A percentile compares a stretch with the other conserved stretches of the same genome.
phyloP scores from a whole-genome alignment of 2,797 vertebrate species.

The Anomalospiza imberbis region DNA sequence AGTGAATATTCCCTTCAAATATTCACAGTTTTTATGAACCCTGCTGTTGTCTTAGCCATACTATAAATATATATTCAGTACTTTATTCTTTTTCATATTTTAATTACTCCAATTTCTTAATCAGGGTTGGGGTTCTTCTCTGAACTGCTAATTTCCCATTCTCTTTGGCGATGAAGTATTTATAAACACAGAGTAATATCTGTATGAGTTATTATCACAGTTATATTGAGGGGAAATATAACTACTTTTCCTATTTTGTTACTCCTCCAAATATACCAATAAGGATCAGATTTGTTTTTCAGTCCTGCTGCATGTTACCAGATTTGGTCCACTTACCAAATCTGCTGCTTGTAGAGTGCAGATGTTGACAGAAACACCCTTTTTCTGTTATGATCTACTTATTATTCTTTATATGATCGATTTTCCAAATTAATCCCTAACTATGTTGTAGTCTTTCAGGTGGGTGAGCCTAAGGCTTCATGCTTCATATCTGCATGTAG shows the following conservation, averaged over 20 bases:
- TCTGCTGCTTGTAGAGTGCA: not conserved
- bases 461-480: not conserved
- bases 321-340: not conserved
- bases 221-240: not conserved
- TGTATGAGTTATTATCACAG: not conserved
- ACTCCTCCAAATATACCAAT: not conserved
- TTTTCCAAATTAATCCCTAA: not conserved
- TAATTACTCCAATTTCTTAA: not conserved
- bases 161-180: not conserved
- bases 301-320: not conserved
- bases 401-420: not conserved
- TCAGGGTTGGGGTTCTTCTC: not conserved
- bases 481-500: fast-evolving
- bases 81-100: not conserved
- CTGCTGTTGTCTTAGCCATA: not conserved
- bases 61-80: not conserved
- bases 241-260: not conserved
- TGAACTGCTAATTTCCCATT: not conserved
- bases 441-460: not conserved
- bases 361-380: too few species aligned
- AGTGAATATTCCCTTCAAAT: not conserved
- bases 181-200: not conserved
- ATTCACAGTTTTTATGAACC: not conserved
- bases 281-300: not conserved
- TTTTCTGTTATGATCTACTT: not conserved